Evolutionary conservation across 2,888 invertebrate genomes (phyloP).

Genomic region (Limnephilus marmoratus): DNA sequence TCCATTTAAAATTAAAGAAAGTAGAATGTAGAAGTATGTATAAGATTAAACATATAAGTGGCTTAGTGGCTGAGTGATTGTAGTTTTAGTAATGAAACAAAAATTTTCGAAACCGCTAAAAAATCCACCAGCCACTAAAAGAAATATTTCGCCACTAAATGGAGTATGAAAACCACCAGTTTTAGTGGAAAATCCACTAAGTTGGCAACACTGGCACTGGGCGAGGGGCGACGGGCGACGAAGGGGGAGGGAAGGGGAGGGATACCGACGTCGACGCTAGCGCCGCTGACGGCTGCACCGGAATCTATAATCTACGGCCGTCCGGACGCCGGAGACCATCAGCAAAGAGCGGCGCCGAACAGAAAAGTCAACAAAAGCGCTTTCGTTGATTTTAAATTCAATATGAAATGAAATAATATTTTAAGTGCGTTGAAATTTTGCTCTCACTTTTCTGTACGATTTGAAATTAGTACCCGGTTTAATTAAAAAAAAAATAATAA

Average conservation of each 20-base stretch:
- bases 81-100: too few species aligned
- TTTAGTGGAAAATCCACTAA: too few species aligned
- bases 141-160: too few species aligned
- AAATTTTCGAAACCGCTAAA: too few species aligned
- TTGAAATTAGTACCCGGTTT: not conserved
- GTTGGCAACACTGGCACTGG: too few species aligned
- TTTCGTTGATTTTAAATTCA: not conserved
- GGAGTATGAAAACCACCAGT: too few species aligned
- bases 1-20: too few species aligned
- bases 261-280: constrained; percentile 42
- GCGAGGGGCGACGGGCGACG: constrained; percentile 4
- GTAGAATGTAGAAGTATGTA: too few species aligned
- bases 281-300: constrained; percentile 47
- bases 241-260: not conserved
- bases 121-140: too few species aligned
- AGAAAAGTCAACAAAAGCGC: constrained; percentile 10
- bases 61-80: too few species aligned
- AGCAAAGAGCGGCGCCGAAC: not conserved
- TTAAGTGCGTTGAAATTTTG: not conserved
- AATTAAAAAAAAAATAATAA: not conserved
- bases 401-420: not conserved
- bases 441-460: not conserved
- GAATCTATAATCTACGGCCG: constrained; percentile 5
- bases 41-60: too few species aligned
- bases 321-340: not conserved